Percentiles rank a stretch among this genome's conserved stretches.
Conservation (phyloP, 2,888 invertebrate species). For the Drosophila aldrichi region DNA sequence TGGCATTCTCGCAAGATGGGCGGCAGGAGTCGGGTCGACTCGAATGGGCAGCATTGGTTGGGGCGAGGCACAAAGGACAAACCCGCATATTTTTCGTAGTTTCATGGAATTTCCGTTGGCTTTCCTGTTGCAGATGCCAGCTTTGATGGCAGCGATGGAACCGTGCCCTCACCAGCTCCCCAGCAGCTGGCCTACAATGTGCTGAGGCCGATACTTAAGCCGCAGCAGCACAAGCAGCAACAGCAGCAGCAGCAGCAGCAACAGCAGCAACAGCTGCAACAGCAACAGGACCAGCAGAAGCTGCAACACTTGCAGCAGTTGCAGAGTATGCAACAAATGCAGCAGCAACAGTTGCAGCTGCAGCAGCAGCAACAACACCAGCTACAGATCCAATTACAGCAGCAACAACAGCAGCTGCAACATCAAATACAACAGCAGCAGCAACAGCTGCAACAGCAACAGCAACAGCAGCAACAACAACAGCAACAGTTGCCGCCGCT, state of each 20-base stretch:
- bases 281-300: constrained; percentile 25
- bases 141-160: constrained; percentile 82
- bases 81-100: not conserved
- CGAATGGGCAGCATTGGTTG: no score
- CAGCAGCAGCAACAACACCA: constrained; percentile 53
- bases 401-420: constrained; percentile 44
- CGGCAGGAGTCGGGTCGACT: not conserved
- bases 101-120: not conserved
- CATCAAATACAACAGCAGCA: not conserved
- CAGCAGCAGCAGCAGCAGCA: constrained; percentile 17
- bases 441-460: not conserved
- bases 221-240: constrained; percentile 65
- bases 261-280: constrained; percentile 8
- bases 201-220: constrained; percentile 78
- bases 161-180: constrained; percentile 67
- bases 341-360: constrained; percentile 27
- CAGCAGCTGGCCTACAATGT: constrained; percentile 72
- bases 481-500: constrained; percentile 3
- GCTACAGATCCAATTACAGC: not conserved
- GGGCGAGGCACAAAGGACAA: not conserved
- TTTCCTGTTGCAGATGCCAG: constrained; percentile 64
- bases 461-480: not conserved
- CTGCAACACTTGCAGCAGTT: constrained; percentile 51
- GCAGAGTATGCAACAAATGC: constrained; percentile 29
- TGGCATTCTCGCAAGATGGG: no score